Percentiles rank a stretch among this genome's conserved stretches.
Evolutionary conservation across 2,797 vertebrate species (phyloP).

Genomic region (Acanthurus leucopareius): DNA sequence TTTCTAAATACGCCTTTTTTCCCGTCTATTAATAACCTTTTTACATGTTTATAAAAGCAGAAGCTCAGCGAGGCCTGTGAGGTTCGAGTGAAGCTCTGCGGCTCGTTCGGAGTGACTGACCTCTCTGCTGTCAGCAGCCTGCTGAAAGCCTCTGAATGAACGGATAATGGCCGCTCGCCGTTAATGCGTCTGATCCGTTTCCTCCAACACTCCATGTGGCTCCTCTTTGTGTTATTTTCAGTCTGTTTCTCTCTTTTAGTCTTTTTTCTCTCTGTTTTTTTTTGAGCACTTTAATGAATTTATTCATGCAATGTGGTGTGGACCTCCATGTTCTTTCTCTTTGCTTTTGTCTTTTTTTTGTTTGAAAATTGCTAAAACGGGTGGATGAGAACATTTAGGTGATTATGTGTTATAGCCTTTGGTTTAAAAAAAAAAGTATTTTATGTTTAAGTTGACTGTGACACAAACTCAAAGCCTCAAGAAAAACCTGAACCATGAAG

Average conservation of each 20-base stretch:
- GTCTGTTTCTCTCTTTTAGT: slow-evolving; percentile 1
- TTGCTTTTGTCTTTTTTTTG: too few relatives aligned
- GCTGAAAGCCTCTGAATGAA: too few relatives aligned
- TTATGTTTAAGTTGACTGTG: slow-evolving; percentile 6
- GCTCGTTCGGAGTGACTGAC: slow-evolving; percentile 34
- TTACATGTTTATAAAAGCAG: slow-evolving; percentile 28
- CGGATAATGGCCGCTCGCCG: too few relatives aligned
- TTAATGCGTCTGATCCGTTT: too few relatives aligned
- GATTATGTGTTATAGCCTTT: background rate
- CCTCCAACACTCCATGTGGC: too few relatives aligned
- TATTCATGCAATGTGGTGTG: slow-evolving; percentile 43
- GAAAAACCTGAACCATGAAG: too few relatives aligned
- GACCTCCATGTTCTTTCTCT: slow-evolving; percentile 18
- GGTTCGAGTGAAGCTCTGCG: slow-evolving; percentile 1
- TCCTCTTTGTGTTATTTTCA: background rate
- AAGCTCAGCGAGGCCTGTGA: slow-evolving; percentile 25
- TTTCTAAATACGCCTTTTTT: too few relatives aligned
- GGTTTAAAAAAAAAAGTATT: background rate
- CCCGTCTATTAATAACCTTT: slow-evolving; percentile 44
- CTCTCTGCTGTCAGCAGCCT: slow-evolving; percentile 20
- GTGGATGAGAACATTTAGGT: background rate
- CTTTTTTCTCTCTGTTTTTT: slow-evolving; percentile 1
- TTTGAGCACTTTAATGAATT: slow-evolving; percentile 59
- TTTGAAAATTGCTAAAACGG: background rate
- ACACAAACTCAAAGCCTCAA: background rate